phyloP scores from a whole-genome alignment of 2,797 vertebrate genomes.

The Rhabdomys pumilio region DNA sequence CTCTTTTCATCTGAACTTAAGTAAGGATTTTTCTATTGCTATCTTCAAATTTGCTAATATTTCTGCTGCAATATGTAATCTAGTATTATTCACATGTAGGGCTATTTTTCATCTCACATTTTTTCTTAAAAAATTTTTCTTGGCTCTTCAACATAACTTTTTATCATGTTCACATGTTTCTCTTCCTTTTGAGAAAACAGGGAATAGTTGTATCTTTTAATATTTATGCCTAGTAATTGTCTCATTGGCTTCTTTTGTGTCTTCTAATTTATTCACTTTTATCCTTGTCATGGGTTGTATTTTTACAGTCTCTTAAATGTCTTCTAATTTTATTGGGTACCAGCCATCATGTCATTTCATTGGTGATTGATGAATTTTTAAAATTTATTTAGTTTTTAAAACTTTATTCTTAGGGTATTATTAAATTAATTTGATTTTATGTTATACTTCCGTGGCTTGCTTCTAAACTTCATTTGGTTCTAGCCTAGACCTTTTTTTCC shows the following conservation, averaged over 20 bases:
- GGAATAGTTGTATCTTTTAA: not conserved
- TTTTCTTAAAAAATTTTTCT: not conserved
- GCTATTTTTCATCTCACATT: constrained; percentile 45
- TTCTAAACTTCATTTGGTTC: not conserved
- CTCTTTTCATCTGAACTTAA: not conserved
- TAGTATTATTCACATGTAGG: not conserved
- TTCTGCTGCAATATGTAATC: constrained; percentile 3
- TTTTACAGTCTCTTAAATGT: not conserved
- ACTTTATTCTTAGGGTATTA: not conserved
- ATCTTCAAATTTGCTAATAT: not conserved
- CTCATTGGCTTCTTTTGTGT: not conserved
- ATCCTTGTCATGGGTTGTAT: not conserved
- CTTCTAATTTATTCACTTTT: not conserved
- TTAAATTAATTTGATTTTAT: not conserved
- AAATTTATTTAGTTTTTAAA: not conserved
- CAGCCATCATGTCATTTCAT: not conserved
- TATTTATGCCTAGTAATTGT: not conserved
- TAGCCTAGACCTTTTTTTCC: not conserved
- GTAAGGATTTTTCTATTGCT: constrained; percentile 28
- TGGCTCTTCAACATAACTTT: not conserved
- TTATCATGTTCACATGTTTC: not conserved
- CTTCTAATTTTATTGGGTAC: not conserved
- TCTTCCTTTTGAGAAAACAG: not conserved
- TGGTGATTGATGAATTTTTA: not conserved
- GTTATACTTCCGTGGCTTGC: not conserved